These are phyloP conservation scores for Heliothis subflexa DNA, from an alignment of 1,140 invertebrate genomes.

Conservation along the genomic window DNA sequence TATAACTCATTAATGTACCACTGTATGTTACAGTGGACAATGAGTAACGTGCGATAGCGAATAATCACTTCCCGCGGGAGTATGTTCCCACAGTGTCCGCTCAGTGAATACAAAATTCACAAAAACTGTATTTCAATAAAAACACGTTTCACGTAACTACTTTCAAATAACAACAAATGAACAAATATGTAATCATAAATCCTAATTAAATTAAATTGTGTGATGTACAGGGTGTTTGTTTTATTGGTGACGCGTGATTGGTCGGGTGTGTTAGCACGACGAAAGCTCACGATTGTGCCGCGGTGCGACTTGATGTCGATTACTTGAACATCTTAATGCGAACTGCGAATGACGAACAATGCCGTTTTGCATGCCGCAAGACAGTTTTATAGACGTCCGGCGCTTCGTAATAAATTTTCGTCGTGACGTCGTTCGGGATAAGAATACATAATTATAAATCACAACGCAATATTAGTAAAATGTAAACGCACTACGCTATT, in stretches of 20 bases:
- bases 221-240: constrained; percentile 30
- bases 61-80: constrained; percentile 17
- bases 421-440: constrained; percentile 50
- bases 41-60: not conserved
- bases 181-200: constrained; percentile 17
- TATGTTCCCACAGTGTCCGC: not conserved
- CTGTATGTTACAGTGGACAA: not conserved
- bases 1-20: constrained; percentile 23
- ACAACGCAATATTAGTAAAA: constrained; percentile 26
- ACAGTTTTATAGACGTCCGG: constrained; percentile 64
- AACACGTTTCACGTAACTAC: not conserved
- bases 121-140: not conserved
- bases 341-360: constrained; percentile 57
- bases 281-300: constrained; percentile 32
- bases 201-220: constrained; percentile 17
- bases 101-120: not conserved
- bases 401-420: constrained; percentile 46
- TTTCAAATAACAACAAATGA: not conserved
- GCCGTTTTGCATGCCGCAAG: constrained; percentile 56
- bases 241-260: not conserved
- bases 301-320: constrained; percentile 34
- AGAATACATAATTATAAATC: constrained; percentile 53
- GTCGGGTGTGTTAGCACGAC: constrained; percentile 12
- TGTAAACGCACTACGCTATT: constrained; percentile 35
- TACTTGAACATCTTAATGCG: constrained; percentile 41